phyloP scores from a whole-genome alignment of 2,797 vertebrate species.

The Parotocinclus haroldoi region DNA sequence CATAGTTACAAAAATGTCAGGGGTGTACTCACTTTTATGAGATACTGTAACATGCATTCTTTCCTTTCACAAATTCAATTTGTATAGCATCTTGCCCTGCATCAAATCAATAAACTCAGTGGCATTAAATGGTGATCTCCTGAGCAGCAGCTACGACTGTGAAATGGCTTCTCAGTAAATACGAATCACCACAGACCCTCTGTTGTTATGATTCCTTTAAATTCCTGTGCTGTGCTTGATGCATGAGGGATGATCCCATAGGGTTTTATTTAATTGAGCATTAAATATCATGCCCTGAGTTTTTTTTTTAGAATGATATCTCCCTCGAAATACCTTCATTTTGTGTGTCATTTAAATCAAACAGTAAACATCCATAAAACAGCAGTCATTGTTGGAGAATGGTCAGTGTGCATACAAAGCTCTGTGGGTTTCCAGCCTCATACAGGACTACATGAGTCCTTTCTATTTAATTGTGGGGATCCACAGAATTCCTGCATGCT shows the following conservation, averaged over 20 bases:
- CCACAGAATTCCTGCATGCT: slow-evolving; percentile 57
- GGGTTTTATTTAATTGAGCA: slow-evolving; percentile 12
- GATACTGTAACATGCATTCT: slow-evolving; percentile 13
- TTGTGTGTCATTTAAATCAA: slow-evolving; percentile 34
- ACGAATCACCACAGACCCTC: slow-evolving; percentile 8
- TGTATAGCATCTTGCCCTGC: slow-evolving; percentile 6
- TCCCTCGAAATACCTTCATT: slow-evolving; percentile 10
- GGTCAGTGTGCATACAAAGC: slow-evolving; percentile 13
- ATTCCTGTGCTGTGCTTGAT: neutral
- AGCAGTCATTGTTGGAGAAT: slow-evolving; percentile 20
- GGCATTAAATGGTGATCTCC: slow-evolving; percentile 62
- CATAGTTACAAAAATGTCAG: no score
- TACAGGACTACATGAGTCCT: slow-evolving; percentile 33
- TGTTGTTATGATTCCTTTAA: slow-evolving; percentile 22
- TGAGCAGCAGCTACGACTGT: slow-evolving; percentile 12
- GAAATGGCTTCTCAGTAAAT: slow-evolving; percentile 28
- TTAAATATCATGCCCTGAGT: slow-evolving; percentile 2
- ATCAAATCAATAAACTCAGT: slow-evolving; percentile 66
- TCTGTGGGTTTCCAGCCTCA: slow-evolving; percentile 13
- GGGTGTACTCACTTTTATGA: no score
- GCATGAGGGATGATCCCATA: neutral
- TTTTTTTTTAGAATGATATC: neutral
- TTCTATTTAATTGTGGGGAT: slow-evolving; percentile 47
- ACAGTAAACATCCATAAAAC: slow-evolving; percentile 28
- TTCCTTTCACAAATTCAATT: slow-evolving; percentile 4